Evolutionary conservation across 2,113 vertebrate genomes (phyloP).

Genomic region (Ursus arctos): DNA sequence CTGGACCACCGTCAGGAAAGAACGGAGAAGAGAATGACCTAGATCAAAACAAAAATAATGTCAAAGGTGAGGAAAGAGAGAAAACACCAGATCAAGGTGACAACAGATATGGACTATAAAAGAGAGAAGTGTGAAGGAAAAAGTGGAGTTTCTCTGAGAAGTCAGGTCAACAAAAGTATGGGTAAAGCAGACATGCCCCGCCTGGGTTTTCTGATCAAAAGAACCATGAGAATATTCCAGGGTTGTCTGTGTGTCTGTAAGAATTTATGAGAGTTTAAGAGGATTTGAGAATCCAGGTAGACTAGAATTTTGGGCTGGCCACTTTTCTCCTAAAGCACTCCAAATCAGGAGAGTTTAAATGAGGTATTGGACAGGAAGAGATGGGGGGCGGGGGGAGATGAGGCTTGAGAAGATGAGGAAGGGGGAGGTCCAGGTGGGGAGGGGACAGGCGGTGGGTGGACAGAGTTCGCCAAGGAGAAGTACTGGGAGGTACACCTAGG

Average conservation of each 20-base stretch:
- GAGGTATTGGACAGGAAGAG: not conserved
- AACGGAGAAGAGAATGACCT: not conserved
- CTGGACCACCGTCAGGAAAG: not conserved
- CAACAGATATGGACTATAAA: not conserved
- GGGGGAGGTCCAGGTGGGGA: fast-evolving
- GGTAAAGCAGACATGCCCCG: fast-evolving
- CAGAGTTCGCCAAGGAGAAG: not conserved
- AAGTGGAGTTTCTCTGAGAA: not conserved
- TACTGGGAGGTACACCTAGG: too few relatives aligned
- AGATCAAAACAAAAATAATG: not conserved
- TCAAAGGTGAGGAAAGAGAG: not conserved
- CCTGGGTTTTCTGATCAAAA: not conserved
- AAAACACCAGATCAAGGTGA: not conserved
- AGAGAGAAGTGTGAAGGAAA: not conserved
- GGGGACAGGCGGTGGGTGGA: not conserved
- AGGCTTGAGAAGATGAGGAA: not conserved
- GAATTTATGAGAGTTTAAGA: not conserved
- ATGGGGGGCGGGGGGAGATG: fast-evolving
- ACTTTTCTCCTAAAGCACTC: not conserved
- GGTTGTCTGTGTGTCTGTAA: not conserved
- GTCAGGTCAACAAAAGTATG: too few relatives aligned
- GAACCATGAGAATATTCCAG: not conserved
- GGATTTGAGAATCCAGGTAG: not conserved
- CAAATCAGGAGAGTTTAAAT: not conserved
- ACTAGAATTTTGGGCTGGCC: not conserved